These are phyloP conservation scores for Mamestra configurata DNA, from an alignment of 1,140 invertebrate species.

Conservation along the genomic window DNA sequence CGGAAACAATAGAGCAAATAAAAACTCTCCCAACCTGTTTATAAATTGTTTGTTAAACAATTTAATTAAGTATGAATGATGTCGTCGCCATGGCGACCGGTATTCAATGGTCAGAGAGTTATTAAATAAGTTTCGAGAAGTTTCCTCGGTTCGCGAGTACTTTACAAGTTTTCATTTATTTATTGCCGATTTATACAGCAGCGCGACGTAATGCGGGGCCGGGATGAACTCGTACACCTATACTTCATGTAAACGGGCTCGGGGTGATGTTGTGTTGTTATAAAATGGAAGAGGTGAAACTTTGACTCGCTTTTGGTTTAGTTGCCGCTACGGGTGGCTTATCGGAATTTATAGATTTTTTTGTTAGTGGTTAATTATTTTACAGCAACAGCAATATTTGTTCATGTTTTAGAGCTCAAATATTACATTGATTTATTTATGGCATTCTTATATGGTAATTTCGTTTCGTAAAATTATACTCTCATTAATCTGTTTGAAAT, in stretches of 20 bases:
- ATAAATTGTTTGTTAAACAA: slow-evolving; percentile 46
- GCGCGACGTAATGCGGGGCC: slow-evolving; percentile 30
- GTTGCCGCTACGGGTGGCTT: no score
- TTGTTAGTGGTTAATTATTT: no score
- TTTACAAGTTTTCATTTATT: slow-evolving; percentile 64
- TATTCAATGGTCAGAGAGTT: slow-evolving; percentile 54
- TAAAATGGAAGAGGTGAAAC: neutral
- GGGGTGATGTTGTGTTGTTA: neutral
- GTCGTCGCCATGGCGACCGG: slow-evolving; percentile 31
- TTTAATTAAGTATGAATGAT: slow-evolving; percentile 47
- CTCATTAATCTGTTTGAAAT: no score
- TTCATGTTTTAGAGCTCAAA: no score
- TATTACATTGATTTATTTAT: no score
- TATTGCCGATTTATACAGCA: slow-evolving; percentile 67
- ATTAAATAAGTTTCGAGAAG: slow-evolving; percentile 64
- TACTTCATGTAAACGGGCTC: neutral
- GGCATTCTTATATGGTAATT: no score
- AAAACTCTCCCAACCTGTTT: slow-evolving; percentile 9
- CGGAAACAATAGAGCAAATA: slow-evolving; percentile 21
- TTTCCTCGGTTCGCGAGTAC: slow-evolving; percentile 45
- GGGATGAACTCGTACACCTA: neutral
- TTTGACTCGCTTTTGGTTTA: neutral
- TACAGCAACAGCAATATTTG: no score
- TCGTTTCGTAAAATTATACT: no score
- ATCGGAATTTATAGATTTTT: no score